Conservation (phyloP, 2,797 vertebrate genomes). For the Myotis vivesi region DNA sequence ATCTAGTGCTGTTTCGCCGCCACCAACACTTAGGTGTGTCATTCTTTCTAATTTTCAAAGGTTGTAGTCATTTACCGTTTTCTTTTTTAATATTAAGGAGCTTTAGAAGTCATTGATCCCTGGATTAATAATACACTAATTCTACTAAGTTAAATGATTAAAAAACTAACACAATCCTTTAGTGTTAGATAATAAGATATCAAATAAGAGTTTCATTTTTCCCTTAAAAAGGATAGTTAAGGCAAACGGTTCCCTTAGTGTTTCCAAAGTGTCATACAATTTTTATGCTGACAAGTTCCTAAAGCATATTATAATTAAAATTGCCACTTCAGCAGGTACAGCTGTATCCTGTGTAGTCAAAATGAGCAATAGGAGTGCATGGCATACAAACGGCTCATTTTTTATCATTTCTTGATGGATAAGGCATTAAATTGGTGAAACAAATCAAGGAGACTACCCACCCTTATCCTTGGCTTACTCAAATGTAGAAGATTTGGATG, state of each 20-base stretch:
- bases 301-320: constrained; percentile 12
- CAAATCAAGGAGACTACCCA: not conserved
- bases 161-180: not conserved
- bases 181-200: not conserved
- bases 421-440: not conserved
- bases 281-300: not conserved
- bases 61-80: not conserved
- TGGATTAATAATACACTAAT: not conserved
- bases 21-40: not conserved
- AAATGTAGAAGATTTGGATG: not conserved
- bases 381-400: constrained; percentile 41
- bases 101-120: not conserved
- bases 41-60: not conserved
- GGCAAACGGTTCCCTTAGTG: not conserved
- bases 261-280: not conserved
- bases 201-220: not conserved
- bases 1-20: not conserved
- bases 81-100: not conserved
- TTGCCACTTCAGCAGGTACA: constrained; percentile 42
- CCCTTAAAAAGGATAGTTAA: not conserved
- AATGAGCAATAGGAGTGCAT: not conserved
- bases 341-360: not conserved
- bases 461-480: not conserved
- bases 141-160: not conserved
- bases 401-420: not conserved